Evolutionary conservation across 1,140 invertebrate genomes (phyloP), one percentile per base, ranked within the genome.

Genomic region (Geopemphigus sp.): DNA sequence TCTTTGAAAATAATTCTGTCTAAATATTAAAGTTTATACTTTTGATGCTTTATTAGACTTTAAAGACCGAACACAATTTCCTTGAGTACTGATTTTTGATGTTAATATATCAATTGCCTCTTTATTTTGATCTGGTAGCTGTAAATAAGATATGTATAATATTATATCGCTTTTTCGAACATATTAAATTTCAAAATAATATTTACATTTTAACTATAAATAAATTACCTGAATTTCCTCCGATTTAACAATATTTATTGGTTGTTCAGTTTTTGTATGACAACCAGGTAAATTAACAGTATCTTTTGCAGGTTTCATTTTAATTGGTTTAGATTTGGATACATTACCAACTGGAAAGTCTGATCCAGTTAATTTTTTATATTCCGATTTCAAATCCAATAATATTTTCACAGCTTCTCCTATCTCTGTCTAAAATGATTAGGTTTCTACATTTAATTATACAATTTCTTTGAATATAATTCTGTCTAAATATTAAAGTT

Each of bases 201-300:
- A 50, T 50, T 50, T 50, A 50, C 32, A 50, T 50, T 50, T 50
- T 50, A 11, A 12, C 14, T 50, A 50, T 12, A 50, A 53, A 50
- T 50, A 50, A 53, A 70, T 53, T 54, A 72, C 68, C 26, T 72
- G 14, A 0, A 0, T 17, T 29, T 53, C 5, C 19, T 1, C 26
- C 29, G 47, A 1, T 53, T 10, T 17, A 11, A 72, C 29, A 24
- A 24, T 39, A 47, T 87, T 86, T 12, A 88, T 89, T 1, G 91
- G 90, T 87, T 89, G 89, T 83, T 3, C 24, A 56, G 53, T 91
- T 84, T 94, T 95, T 19, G 90, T 90, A 83, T 94, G 93, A 81
- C 97, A 97, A 88, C 99, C 97, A 6, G 97, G 97, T 80, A 99
- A 92, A 83, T 92, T 92, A 84, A 98, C n/a, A n/a, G n/a, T 85